These are phyloP conservation scores for Microtus montanus DNA, from an alignment of 2,113 vertebrate species.

Conservation along the genomic window DNA sequence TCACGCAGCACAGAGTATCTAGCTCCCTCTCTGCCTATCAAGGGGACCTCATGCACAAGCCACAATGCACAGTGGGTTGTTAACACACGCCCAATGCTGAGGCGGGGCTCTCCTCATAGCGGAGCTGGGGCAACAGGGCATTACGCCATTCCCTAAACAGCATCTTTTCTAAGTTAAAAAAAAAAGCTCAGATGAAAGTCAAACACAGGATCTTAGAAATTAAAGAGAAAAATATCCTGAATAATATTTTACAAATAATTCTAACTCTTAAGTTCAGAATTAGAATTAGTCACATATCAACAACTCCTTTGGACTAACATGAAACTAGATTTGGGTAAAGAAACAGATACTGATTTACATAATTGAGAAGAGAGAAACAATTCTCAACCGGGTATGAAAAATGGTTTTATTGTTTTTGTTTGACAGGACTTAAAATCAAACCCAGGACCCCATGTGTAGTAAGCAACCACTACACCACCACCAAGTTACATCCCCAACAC, in stretches of 20 bases:
- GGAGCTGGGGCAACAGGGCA: neutral
- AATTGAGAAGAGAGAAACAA: neutral
- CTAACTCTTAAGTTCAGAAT: slow-evolving; percentile 15
- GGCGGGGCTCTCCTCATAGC: neutral
- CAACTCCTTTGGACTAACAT: neutral
- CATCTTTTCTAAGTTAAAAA: neutral
- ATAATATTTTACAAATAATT: neutral
- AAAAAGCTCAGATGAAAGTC: neutral
- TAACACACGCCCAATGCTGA: neutral
- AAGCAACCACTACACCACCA: neutral
- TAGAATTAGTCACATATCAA: neutral
- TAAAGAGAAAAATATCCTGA: slow-evolving; percentile 36
- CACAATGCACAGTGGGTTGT: slow-evolving; percentile 6
- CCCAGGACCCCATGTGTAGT: neutral
- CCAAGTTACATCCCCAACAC: too few species aligned
- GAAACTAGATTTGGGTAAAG: neutral
- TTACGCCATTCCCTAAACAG: neutral
- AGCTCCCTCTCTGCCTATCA: neutral
- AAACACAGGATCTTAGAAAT: neutral
- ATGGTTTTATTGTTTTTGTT: neutral
- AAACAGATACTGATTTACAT: neutral
- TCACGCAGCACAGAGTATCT: neutral
- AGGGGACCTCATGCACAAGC: neutral
- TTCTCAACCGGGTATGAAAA: neutral
- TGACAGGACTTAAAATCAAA: neutral